Evolutionary conservation across 2,797 vertebrate genomes (phyloP).

Genomic region (Chaunax sp.): DNA sequence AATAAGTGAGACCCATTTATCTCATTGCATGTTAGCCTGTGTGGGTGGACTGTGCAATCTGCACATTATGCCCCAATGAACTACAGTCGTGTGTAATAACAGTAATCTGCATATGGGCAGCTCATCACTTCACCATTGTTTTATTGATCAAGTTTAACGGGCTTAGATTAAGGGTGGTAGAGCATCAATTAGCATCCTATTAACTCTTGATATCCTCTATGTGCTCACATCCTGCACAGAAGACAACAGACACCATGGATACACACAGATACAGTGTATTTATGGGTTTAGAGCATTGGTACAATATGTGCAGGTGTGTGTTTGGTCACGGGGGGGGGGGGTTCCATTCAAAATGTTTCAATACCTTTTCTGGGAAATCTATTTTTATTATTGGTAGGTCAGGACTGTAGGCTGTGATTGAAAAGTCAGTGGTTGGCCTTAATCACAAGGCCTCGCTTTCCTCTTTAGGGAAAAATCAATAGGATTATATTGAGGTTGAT

Average conservation of each 20-base stretch:
- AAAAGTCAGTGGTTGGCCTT: conserved; percentile 46
- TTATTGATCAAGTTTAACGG: conserved; percentile 66
- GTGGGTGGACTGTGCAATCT: conserved; percentile 41
- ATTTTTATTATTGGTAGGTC: conserved; percentile 16
- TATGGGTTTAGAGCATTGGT: no score
- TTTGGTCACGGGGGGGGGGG: no score
- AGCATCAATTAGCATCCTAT: conserved; percentile 58
- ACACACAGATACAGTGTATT: background rate
- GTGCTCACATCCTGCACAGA: background rate
- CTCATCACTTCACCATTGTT: conserved; percentile 58
- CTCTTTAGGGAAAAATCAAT: conserved; percentile 21
- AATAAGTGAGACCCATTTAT: conserved; percentile 27
- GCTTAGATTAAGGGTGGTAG: conserved; percentile 39
- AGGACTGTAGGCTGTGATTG: conserved; percentile 52
- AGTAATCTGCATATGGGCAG: conserved; percentile 64
- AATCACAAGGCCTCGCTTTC: conserved; percentile 48
- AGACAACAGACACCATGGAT: background rate
- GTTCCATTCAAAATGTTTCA: conserved; percentile 6
- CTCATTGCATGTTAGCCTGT: conserved; percentile 22
- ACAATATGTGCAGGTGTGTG: conserved; percentile 2
- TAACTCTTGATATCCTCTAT: conserved; percentile 21
- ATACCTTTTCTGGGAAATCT: conserved; percentile 2
- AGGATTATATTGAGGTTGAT: background rate
- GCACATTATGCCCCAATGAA: conserved; percentile 60
- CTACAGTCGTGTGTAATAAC: conserved; percentile 65